These are phyloP conservation scores for Salticus scenicus DNA, from an alignment of 2,888 invertebrate genomes.

Conservation along the genomic window DNA sequence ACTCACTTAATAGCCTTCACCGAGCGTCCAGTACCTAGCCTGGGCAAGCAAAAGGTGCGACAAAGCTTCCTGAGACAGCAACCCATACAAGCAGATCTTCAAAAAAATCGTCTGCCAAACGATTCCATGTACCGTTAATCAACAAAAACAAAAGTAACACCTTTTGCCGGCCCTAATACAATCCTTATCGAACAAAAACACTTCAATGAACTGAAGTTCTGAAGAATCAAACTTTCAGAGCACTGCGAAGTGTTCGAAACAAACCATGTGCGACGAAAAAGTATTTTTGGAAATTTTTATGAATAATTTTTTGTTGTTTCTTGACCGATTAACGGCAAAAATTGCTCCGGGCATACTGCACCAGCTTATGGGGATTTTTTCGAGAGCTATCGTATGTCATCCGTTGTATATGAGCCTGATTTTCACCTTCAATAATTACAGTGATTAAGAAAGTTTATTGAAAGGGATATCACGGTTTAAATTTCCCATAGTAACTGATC, in stretches of 20 bases:
- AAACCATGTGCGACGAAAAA: conserved; percentile 31
- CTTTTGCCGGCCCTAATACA: not conserved
- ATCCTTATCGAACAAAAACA: not conserved
- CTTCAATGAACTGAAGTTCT: not conserved
- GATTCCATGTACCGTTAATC: not conserved
- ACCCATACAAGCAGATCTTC: conserved; percentile 40
- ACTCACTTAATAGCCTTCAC: conserved; percentile 51
- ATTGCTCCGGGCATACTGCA: not conserved
- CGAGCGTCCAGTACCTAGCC: conserved; percentile 48
- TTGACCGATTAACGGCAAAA: conserved; percentile 54
- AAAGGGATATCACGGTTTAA: too few relatives aligned
- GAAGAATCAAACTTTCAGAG: not conserved
- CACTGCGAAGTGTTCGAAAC: not conserved
- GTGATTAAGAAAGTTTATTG: conserved; percentile 20
- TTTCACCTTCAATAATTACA: conserved; percentile 53
- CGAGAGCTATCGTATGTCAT: not conserved
- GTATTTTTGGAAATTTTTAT: conserved; percentile 26
- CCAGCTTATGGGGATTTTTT: not conserved
- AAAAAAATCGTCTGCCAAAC: not conserved
- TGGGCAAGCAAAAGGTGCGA: conserved; percentile 52
- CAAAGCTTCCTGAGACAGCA: conserved; percentile 44
- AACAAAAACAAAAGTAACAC: not conserved
- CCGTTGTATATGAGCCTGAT: not conserved
- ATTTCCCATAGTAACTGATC: too few relatives aligned
- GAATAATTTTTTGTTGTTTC: conserved; percentile 17